These are phyloP conservation scores for Oligia latruncula DNA, from an alignment of 2,888 invertebrate genomes.

Conservation along the genomic window DNA sequence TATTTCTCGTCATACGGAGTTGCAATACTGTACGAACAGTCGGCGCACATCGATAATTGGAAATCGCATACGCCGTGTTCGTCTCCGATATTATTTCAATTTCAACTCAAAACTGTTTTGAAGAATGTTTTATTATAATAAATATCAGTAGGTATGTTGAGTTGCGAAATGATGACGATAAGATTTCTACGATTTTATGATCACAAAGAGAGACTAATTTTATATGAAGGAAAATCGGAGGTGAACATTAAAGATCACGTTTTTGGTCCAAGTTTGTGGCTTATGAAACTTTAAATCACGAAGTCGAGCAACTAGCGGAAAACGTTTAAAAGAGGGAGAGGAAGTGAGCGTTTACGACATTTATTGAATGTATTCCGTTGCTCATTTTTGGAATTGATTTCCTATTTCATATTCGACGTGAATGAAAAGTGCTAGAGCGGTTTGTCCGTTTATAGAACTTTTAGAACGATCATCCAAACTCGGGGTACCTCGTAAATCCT, in stretches of 20 bases:
- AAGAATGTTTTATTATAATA: constrained; percentile 46
- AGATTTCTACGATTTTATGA: constrained; percentile 11
- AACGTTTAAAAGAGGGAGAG: constrained; percentile 54
- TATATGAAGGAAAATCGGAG: constrained; percentile 39
- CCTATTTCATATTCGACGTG: constrained; percentile 58
- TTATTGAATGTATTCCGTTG: constrained; percentile 57
- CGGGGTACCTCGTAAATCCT: constrained; percentile 75
- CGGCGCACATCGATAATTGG: constrained; percentile 80
- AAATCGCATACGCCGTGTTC: constrained; percentile 76
- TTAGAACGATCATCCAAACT: constrained; percentile 71
- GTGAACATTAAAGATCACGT: constrained; percentile 52
- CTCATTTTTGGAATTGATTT: constrained; percentile 56
- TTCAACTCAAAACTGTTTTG: constrained; percentile 64
- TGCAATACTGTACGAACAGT: constrained; percentile 75
- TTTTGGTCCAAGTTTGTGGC: constrained; percentile 52
- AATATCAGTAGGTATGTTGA: constrained; percentile 3
- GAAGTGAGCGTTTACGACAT: constrained; percentile 57
- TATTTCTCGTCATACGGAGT: constrained; percentile 75
- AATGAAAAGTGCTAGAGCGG: constrained; percentile 60
- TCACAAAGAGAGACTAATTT: constrained; percentile 29
- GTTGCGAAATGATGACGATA: background rate
- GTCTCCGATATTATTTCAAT: constrained; percentile 74
- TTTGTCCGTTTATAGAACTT: constrained; percentile 66
- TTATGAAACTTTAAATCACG: constrained; percentile 61
- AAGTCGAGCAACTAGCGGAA: constrained; percentile 52